Conservation (phyloP, 35 echinoderm and acorn worm species). For the Strongylocentrotus purpuratus region DNA sequence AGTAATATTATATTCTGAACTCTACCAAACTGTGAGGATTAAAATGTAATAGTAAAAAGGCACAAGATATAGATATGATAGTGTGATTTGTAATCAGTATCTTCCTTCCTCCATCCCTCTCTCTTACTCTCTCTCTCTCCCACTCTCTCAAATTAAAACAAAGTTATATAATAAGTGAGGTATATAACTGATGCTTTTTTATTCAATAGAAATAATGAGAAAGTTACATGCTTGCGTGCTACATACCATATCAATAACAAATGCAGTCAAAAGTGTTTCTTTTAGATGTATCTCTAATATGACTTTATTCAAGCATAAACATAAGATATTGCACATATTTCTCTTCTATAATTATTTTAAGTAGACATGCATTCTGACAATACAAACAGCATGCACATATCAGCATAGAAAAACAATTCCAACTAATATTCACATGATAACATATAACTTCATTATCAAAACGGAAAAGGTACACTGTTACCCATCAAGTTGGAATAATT, state of each 20-base stretch:
- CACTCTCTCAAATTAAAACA: too few relatives aligned
- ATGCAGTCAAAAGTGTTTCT: background rate
- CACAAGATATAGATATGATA: too few relatives aligned
- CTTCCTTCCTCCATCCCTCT: too few relatives aligned
- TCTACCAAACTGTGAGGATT: too few relatives aligned
- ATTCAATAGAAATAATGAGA: background rate
- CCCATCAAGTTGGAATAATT: too few relatives aligned
- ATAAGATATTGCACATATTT: conserved; percentile 3
- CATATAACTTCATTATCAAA: background rate
- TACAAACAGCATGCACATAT: background rate
- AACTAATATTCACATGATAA: background rate
- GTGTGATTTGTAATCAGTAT: too few relatives aligned
- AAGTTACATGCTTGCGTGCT: background rate
- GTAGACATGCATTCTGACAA: background rate
- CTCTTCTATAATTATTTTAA: background rate
- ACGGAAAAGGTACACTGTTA: too few relatives aligned
- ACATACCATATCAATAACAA: background rate
- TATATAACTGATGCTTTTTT: too few relatives aligned
- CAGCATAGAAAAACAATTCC: background rate
- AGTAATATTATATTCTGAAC: too few relatives aligned
- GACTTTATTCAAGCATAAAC: background rate
- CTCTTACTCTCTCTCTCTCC: too few relatives aligned
- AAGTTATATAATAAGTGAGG: too few relatives aligned
- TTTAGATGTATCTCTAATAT: background rate
- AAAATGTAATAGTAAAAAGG: too few relatives aligned